Conservation (phyloP, 2,113 vertebrate genomes). For the Pangasianodon hypophthalmus region DNA sequence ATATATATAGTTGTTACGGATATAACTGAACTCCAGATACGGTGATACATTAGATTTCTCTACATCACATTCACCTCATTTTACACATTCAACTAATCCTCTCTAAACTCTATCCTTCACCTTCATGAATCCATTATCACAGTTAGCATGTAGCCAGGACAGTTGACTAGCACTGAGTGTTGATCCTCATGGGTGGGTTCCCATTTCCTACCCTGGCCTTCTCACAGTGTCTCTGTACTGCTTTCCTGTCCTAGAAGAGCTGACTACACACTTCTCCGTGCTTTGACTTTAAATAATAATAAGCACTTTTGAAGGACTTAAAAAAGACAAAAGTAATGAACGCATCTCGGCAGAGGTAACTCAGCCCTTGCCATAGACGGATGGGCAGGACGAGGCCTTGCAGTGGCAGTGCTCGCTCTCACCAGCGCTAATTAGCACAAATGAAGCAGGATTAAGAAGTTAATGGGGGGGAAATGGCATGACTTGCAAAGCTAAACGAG, state of each 20-base stretch:
- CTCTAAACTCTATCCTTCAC: background rate
- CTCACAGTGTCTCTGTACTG: constrained; percentile 40
- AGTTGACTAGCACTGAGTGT: constrained; percentile 8
- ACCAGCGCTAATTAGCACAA: constrained; percentile 58
- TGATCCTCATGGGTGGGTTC: constrained; percentile 43
- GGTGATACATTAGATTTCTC: background rate
- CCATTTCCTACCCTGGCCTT: constrained; percentile 31
- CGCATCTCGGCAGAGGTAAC: constrained; percentile 44
- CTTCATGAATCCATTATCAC: background rate
- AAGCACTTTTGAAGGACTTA: constrained; percentile 67
- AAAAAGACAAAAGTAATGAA: constrained; percentile 65
- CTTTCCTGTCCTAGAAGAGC: constrained; percentile 49
- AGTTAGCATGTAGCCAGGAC: constrained; percentile 4
- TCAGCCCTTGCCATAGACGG: constrained; percentile 49
- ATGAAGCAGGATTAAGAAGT: constrained; percentile 59
- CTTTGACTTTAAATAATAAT: constrained; percentile 60
- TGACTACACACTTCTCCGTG: constrained; percentile 53
- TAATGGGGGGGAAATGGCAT: constrained; percentile 54
- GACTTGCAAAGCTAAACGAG: constrained; percentile 39
- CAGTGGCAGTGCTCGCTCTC: constrained; percentile 42
- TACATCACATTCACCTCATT: background rate
- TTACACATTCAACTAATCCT: background rate
- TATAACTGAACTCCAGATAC: background rate
- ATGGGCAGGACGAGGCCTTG: constrained; percentile 54
- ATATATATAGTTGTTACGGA: background rate